Conservation (phyloP, 2,797 vertebrate species). For the Ataeniobius toweri region DNA sequence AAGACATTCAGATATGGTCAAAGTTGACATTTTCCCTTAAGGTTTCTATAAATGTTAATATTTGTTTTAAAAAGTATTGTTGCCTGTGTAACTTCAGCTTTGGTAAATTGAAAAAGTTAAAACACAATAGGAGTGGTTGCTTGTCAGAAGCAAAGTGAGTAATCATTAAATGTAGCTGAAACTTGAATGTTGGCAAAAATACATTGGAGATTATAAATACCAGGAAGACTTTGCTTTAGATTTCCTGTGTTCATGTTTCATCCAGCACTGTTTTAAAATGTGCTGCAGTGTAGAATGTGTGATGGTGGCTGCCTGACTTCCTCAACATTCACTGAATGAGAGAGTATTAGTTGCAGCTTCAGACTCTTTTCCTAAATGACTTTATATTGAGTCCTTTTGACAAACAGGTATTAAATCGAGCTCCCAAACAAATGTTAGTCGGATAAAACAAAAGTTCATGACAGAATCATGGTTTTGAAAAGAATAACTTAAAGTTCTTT, state of each 20-base stretch:
- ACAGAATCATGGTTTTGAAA: neutral
- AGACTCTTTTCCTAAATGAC: neutral
- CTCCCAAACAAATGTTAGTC: neutral
- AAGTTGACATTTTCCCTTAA: neutral
- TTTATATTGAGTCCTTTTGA: neutral
- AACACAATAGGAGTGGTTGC: neutral
- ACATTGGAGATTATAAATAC: neutral
- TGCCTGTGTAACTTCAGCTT: neutral
- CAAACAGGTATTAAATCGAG: neutral
- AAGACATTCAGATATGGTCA: neutral
- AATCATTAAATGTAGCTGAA: neutral
- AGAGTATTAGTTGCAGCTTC: neutral
- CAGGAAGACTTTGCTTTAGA: neutral
- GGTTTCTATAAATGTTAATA: neutral
- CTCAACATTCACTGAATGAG: neutral
- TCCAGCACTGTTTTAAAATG: neutral
- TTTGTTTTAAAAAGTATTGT: neutral
- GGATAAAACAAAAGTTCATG: neutral
- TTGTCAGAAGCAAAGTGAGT: neutral
- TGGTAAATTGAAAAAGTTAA: neutral
- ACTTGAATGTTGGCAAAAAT: neutral
- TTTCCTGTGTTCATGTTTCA: neutral
- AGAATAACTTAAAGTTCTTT: neutral
- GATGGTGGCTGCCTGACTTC: neutral
- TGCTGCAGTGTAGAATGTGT: neutral